A percentile compares a stretch with the other conserved stretches of the same genome.
Evolutionary conservation across 1,140 invertebrate genomes (phyloP).

Genomic region (Drosophila prosaltans): DNA sequence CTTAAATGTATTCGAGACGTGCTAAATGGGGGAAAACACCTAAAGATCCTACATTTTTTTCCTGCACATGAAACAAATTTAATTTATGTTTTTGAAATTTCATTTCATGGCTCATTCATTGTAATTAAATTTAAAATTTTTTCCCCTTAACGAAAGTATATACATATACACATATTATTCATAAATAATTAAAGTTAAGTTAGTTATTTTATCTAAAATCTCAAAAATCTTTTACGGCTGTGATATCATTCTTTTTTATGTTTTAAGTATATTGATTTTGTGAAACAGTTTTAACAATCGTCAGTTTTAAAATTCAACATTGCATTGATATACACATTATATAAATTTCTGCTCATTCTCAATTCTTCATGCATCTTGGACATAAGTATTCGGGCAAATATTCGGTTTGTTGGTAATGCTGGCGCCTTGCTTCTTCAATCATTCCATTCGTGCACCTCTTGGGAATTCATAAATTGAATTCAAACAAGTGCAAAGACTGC

Average conservation of each 20-base stretch:
- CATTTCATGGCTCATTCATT: background rate
- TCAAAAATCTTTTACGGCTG: too few species aligned
- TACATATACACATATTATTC: too few species aligned
- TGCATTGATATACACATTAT: too few species aligned
- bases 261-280: too few species aligned
- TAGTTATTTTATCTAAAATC: too few species aligned
- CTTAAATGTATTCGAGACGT: background rate
- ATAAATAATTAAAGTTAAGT: too few species aligned
- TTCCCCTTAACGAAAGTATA: too few species aligned
- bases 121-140: too few species aligned
- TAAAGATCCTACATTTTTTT: background rate
- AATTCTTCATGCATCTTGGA: constrained; percentile 3
- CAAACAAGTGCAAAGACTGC: background rate
- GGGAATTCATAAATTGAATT: constrained; percentile 18
- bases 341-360: background rate
- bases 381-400: background rate
- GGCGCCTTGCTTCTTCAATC: constrained; percentile 1
- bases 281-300: too few species aligned
- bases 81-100: background rate
- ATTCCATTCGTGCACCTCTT: background rate
- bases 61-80: background rate
- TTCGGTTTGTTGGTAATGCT: background rate
- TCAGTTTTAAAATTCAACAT: too few species aligned
- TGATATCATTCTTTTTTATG: too few species aligned
- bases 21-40: background rate